A percentile compares a stretch with the other conserved stretches of the same genome.
These are phyloP conservation scores for Seriola rivoliana DNA, from an alignment of 2,113 vertebrate genomes.

Conservation along the genomic window DNA sequence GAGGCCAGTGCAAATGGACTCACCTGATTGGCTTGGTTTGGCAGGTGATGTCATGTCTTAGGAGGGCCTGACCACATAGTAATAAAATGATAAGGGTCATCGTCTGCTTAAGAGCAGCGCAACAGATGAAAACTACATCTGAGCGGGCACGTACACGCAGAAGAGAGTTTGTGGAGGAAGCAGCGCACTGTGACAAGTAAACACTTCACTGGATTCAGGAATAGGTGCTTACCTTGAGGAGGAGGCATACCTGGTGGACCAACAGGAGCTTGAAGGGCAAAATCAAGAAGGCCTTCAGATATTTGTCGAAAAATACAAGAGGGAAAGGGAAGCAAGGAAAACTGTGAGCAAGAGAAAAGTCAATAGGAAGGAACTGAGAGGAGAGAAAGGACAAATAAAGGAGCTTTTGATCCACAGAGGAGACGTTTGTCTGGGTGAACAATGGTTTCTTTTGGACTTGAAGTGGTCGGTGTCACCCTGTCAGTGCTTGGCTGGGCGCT, in stretches of 20 bases:
- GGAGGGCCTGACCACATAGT: constrained; percentile 34
- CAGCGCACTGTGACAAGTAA: neutral
- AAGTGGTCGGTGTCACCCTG: constrained; percentile 88
- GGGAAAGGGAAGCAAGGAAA: neutral
- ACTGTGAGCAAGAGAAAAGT: neutral
- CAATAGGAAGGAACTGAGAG: neutral
- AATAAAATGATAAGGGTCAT: constrained; percentile 70
- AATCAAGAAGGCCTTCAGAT: neutral
- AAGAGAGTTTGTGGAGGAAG: neutral
- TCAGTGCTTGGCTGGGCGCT: constrained; percentile 90
- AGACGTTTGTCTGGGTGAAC: neutral
- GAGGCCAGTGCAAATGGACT: constrained; percentile 31
- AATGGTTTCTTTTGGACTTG: constrained; percentile 90
- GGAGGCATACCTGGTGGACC: neutral
- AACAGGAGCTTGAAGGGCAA: constrained; percentile 4
- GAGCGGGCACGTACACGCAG: neutral
- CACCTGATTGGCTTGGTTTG: constrained; percentile 72
- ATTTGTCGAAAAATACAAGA: neutral
- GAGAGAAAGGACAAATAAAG: constrained; percentile 9
- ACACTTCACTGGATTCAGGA: constrained; percentile 14
- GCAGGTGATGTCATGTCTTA: constrained; percentile 56
- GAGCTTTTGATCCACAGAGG: constrained; percentile 1
- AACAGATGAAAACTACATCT: neutral
- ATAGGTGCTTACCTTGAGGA: neutral
- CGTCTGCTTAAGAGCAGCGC: constrained; percentile 28